Evolutionary conservation across 2,888 invertebrate genomes (phyloP).

Genomic region (Mellilla xanthometata): DNA sequence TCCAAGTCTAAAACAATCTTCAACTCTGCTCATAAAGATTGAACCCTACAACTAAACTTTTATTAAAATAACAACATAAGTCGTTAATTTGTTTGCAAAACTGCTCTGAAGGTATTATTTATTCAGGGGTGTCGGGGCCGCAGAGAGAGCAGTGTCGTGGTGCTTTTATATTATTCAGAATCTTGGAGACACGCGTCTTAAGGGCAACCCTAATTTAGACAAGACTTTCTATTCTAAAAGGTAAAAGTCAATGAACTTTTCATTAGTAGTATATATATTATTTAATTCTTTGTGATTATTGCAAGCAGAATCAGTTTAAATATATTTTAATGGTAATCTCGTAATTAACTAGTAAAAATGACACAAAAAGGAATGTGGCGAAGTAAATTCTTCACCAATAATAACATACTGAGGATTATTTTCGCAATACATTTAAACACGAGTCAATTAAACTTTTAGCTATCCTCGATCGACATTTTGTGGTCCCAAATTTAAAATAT

Average conservation of each 20-base stretch:
- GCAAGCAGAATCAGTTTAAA: no score
- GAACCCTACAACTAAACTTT: conserved; percentile 69
- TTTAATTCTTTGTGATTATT: no score
- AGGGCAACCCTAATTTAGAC: conserved; percentile 5
- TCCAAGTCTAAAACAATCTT: conserved; percentile 65
- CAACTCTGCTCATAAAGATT: conserved; percentile 69
- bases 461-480: no score
- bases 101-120: conserved; percentile 79
- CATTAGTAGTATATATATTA: no score
- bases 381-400: no score
- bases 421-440: no score
- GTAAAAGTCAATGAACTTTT: background rate
- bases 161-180: conserved; percentile 71
- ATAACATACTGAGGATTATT: no score
- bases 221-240: conserved; percentile 4
- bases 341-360: no score
- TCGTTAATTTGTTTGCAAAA: conserved; percentile 81
- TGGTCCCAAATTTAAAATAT: no score
- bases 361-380: no score
- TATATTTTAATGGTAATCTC: no score
- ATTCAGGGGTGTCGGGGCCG: conserved; percentile 70
- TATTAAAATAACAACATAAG: conserved; percentile 80
- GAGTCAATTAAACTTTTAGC: no score
- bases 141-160: conserved; percentile 55
- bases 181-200: conserved; percentile 34